Evolutionary conservation across 2,113 vertebrate species (phyloP), one percentile per base, ranked within the genome.

Genomic region (Tragelaphus imberbis): DNA sequence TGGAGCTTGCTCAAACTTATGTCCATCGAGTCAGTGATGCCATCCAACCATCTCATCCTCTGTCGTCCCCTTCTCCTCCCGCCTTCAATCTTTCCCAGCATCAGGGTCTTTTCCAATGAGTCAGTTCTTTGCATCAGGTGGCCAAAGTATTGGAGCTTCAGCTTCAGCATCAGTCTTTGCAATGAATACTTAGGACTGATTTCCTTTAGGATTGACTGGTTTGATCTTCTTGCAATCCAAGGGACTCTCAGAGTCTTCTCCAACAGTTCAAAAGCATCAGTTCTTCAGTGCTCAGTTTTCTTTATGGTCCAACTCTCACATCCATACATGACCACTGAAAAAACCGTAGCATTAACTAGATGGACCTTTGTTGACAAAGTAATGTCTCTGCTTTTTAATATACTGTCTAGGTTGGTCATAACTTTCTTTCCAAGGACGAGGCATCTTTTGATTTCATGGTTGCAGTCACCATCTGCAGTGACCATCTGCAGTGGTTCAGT

Each of bases 341-440:
- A 71, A 71, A 71, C 9, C n/a, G 36, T 23, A 71, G 9, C n/a
- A 4, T 36, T 21, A 9, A 71, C 65, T 71, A 36, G n/a, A 36
- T 0, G 0, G n/a, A 71, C 19, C n/a, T 71, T 71, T 36, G 17
- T 12, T 40, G 19, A 19, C 68, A 71, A 71, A 71, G 19, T 71
- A 23, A 71, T 12, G n/a, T 40, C n/a, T 71, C n/a, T 71, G 65
- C 65, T 71, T 71, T 71, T 71, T 5, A 71, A 71, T 36, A 71
- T 36, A n/a, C 19, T 71, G 1, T 71, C n/a, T 71, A 71, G 68
- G 19, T 71, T 40, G 19, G 19, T 71, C n/a, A 71, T 23, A 71
- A 5, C n/a, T 23, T 71, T 71, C n/a, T 10, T 71, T 11, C 19
- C 10, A 71, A 40, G 68, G 68, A 40, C 10, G 1, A 71, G 23